phyloP scores from a whole-genome alignment of 2,113 vertebrate genomes.

The Mus spicilegus region DNA sequence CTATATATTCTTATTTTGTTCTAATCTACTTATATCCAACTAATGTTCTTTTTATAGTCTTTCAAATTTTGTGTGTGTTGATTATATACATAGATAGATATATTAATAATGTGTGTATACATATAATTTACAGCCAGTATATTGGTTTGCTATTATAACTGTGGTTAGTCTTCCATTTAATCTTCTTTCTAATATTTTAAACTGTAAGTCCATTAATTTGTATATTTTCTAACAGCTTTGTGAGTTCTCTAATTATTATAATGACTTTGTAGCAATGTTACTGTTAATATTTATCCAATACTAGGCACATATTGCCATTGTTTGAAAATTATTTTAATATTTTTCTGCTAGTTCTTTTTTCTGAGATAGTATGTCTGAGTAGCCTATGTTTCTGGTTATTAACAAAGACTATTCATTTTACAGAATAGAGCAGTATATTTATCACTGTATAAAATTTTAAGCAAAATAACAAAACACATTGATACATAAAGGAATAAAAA shows the following conservation, averaged over 20 bases:
- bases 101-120: background rate
- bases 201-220: background rate
- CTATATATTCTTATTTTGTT: background rate
- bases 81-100: background rate
- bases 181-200: background rate
- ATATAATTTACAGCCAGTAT: background rate
- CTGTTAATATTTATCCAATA: background rate
- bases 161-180: background rate
- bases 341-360: background rate
- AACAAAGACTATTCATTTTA: background rate
- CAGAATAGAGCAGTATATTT: background rate
- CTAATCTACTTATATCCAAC: background rate
- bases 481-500: background rate
- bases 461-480: background rate
- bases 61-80: background rate
- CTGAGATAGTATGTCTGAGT: background rate
- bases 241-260: background rate
- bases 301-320: background rate
- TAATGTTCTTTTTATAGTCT: background rate
- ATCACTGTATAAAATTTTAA: background rate
- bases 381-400: background rate
- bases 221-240: background rate
- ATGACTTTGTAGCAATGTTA: background rate
- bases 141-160: background rate
- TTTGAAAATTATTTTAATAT: background rate